Percentiles rank a stretch among this genome's conserved stretches.
phyloP scores from a whole-genome alignment of 1,140 invertebrate genomes.

The Heliothis virescens region DNA sequence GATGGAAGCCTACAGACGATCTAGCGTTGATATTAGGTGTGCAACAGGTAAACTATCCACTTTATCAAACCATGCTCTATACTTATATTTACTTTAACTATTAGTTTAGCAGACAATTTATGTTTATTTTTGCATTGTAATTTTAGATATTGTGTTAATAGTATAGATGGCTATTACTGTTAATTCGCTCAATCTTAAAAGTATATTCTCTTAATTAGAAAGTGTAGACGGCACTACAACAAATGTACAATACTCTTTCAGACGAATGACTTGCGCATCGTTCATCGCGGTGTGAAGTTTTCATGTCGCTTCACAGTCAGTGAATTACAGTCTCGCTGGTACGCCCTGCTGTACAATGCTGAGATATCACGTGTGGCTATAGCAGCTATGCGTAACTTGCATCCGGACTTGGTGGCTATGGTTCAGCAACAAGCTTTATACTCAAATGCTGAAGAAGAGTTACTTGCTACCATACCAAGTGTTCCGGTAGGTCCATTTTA shows the following conservation, averaged over 20 bases:
- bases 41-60: conserved; percentile 90
- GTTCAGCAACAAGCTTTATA: conserved; percentile 96
- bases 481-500: conserved; percentile 83
- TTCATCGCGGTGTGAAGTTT: conserved; percentile 97
- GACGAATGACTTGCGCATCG: conserved; percentile 94
- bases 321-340: conserved; percentile 98
- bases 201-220: no score
- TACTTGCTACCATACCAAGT: conserved; percentile 93
- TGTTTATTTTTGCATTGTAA: no score
- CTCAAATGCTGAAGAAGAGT: conserved; percentile 95
- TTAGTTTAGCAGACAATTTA: no score
- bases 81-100: no score
- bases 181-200: no score
- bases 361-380: conserved; percentile 95
- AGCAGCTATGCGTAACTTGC: conserved; percentile 96
- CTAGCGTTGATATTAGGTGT: conserved; percentile 96
- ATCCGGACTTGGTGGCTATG: conserved; percentile 94
- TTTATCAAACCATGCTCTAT: not conserved
- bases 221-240: not conserved
- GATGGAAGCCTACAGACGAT: conserved; percentile 99
- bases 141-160: no score
- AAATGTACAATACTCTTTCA: conserved; percentile 76
- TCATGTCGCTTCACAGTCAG: conserved; percentile 97
- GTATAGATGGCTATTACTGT: no score
- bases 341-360: conserved; percentile 97